Evolutionary conservation across 2,888 invertebrate genomes (phyloP).

Genomic region (Catocala sponsa): DNA sequence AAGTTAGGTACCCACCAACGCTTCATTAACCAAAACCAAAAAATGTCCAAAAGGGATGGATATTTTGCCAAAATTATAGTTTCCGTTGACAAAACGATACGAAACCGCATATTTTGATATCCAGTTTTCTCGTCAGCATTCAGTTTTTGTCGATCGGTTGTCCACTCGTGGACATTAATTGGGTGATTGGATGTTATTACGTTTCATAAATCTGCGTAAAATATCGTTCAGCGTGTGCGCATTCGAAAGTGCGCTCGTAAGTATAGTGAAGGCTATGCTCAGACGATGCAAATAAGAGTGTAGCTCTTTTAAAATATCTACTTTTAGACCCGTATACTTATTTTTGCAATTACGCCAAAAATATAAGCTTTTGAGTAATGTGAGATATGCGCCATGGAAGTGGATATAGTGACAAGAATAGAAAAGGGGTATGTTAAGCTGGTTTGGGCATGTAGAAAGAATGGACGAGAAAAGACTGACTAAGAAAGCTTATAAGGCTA

Average conservation of each 20-base stretch:
- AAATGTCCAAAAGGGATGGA: too few species aligned
- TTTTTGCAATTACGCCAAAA: too few species aligned
- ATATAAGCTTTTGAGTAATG: background rate
- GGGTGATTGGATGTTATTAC: conserved; percentile 41
- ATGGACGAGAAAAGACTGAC: too few species aligned
- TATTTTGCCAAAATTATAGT: background rate
- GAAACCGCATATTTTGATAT: background rate
- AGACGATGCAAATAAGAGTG: conserved; percentile 1
- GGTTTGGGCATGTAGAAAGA: too few species aligned
- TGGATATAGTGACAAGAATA: too few species aligned
- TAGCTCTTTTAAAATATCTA: background rate
- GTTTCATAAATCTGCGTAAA: conserved; percentile 46
- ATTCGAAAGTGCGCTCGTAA: conserved; percentile 49
- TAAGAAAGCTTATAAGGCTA: too few species aligned
- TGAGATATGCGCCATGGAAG: too few species aligned
- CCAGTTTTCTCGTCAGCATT: conserved; percentile 21
- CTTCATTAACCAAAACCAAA: too few species aligned
- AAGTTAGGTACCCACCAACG: background rate
- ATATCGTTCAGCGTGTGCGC: conserved; percentile 32
- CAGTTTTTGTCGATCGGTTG: conserved; percentile 35
- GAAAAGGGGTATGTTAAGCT: too few species aligned
- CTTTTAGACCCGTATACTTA: background rate
- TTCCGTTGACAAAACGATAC: background rate
- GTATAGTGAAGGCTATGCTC: conserved; percentile 40
- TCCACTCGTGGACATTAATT: conserved; percentile 40